Evolutionary conservation across 2,888 invertebrate species (phyloP).

Genomic region (Pseudoips prasinana): DNA sequence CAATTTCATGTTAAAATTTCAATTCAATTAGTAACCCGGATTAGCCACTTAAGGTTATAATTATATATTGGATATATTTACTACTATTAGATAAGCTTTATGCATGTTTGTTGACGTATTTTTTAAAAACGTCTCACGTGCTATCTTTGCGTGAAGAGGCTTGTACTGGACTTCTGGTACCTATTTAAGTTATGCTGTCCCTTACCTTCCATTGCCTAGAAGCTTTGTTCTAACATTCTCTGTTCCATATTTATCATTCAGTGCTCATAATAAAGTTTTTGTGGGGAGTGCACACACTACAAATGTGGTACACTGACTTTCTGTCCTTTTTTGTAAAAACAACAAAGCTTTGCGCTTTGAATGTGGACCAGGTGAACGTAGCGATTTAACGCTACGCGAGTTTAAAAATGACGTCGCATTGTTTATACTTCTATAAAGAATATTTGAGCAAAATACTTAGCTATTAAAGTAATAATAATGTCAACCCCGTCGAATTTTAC

Average conservation of each 20-base stretch:
- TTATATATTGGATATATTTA: no score
- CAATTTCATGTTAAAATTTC: no score
- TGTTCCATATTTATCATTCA: constrained; percentile 26
- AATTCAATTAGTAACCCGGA: no score
- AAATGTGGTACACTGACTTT: constrained; percentile 29
- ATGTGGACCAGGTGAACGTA: constrained; percentile 26
- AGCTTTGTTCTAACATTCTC: constrained; percentile 23
- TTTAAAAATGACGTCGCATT: constrained; percentile 26
- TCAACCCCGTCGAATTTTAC: no score
- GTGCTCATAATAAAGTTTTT: constrained; percentile 35
- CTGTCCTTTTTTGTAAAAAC: constrained; percentile 31
- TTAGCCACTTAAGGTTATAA: no score
- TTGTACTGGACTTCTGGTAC: no score
- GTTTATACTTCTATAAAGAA: constrained; percentile 11
- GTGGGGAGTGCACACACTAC: constrained; percentile 24
- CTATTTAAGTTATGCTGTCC: no score
- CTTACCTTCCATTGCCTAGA: no score
- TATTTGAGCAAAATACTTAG: constrained; percentile 14
- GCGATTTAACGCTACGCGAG: constrained; percentile 29
- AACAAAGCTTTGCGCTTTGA: constrained; percentile 29
- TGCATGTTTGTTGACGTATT: no score
- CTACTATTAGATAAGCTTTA: no score
- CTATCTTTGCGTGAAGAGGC: no score
- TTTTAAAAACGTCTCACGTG: no score
- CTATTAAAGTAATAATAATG: constrained; percentile 14